Evolutionary conservation across 2,797 vertebrate genomes (phyloP).

Genomic region (Enteromius radiatus): DNA sequence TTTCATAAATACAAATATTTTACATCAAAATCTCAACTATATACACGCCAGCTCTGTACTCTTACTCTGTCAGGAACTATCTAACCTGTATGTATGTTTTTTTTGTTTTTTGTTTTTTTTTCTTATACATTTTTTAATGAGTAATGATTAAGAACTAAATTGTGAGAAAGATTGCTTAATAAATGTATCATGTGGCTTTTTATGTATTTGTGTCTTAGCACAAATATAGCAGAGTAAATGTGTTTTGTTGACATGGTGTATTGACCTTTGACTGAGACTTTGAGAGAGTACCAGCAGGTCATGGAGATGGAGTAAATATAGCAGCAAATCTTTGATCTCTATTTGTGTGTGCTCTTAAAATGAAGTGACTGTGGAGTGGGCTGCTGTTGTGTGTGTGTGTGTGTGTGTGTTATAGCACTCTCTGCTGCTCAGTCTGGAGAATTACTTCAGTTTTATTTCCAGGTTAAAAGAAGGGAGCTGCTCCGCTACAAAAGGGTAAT

Average conservation of each 20-base stretch:
- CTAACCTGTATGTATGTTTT: background rate
- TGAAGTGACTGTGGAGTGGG: background rate
- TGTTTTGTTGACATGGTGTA: background rate
- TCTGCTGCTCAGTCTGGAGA: conserved; percentile 33
- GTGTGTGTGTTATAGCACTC: conserved; percentile 35
- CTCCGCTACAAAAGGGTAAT: background rate
- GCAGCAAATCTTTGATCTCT: conserved; percentile 29
- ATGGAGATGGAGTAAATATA: conserved; percentile 36
- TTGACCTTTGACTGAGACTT: conserved; percentile 19
- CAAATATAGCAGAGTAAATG: background rate
- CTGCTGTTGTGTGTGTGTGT: background rate
- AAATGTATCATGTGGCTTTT: background rate
- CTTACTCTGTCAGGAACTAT: background rate
- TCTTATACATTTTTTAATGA: background rate
- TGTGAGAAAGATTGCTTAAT: background rate
- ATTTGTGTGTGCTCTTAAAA: background rate
- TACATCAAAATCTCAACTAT: background rate
- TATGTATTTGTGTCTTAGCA: background rate
- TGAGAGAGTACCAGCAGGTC: background rate
- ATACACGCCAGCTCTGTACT: background rate
- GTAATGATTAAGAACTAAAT: background rate
- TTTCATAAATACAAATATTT: background rate
- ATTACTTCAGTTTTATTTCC: background rate
- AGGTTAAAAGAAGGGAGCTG: background rate
- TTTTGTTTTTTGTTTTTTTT: background rate